Base-by-base conservation (phyloP, 2,888 invertebrate genomes). In the Mimachlamys varia region DNA sequence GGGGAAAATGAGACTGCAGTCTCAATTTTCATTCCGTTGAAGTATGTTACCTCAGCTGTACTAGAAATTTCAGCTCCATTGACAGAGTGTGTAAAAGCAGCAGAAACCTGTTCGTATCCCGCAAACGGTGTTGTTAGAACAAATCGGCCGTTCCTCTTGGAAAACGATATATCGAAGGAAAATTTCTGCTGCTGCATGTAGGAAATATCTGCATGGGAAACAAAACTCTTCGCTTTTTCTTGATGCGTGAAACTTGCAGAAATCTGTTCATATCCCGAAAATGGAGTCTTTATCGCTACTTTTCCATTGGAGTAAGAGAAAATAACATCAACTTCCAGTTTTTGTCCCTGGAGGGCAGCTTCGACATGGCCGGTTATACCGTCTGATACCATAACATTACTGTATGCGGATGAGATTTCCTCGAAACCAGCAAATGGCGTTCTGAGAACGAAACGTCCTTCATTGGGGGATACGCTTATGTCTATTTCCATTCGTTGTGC, bases 161-260 rank as follows among this genome's bases (percentile, higher is more conserved):
- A 88, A 44, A 89, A 44, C 17, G 44, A 44, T 22, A 87, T 44
- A 37, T 88, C 89, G 17, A 53, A 4, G 15, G 37, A 44, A 12
- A 87, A 33, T 44, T 50, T 88, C 37, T 89, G 15, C 37, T 76
- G 53, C 58, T 90, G 38, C 53, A 88, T 10, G 62, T 76, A 87
- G 50, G 58, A 27, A 7, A 62, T 76, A 76, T 89, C 90, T 33
- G 33, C 89, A 91, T 91, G 19, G 90, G 92, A 76, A 91, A 91
- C n/a, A 91, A 93, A 88, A 91, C 92, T 89, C 88, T 89, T 89
- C 89, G 27, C 87, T 90, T 49, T 89, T 90, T 92, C 88, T 88
- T 90, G 88, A 91, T 90, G 91, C 22, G 87, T 90, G 58, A 92
- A 91, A 38, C 90, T 89, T 27, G 89, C 90, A 7, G 89, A 49